phyloP scores from a whole-genome alignment of 1,140 invertebrate genomes.

The Antheraea pernyi region DNA sequence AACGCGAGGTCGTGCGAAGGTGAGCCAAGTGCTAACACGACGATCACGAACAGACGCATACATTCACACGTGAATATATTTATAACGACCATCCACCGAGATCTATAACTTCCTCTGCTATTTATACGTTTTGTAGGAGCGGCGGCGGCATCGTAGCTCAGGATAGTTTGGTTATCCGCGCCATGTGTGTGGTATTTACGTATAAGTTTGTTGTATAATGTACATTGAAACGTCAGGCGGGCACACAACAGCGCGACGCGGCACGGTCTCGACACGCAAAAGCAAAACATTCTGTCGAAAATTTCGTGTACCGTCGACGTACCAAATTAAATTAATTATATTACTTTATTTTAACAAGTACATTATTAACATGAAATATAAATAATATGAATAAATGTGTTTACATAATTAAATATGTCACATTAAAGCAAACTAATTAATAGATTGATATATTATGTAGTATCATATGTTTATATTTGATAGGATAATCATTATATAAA shows the following conservation, averaged over 20 bases:
- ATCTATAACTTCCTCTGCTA: background rate
- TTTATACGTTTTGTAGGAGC: background rate
- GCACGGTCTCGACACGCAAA: constrained; percentile 44
- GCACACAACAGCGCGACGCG: constrained; percentile 32
- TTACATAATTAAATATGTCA: background rate
- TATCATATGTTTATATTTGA: background rate
- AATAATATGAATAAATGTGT: background rate
- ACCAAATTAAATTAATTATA: constrained; percentile 17
- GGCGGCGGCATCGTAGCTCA: constrained; percentile 21
- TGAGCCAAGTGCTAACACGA: constrained; percentile 65
- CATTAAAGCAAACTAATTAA: background rate
- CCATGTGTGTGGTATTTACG: constrained; percentile 34
- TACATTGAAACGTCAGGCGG: constrained; percentile 32
- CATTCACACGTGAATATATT: constrained; percentile 33
- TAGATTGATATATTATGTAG: background rate
- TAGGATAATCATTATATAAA: background rate
- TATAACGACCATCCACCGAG: constrained; percentile 19
- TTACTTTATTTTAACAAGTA: background rate
- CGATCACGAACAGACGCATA: constrained; percentile 48
- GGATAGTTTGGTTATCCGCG: constrained; percentile 15
- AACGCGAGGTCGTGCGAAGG: constrained; percentile 73
- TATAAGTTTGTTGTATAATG: constrained; percentile 22
- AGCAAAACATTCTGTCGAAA: constrained; percentile 60
- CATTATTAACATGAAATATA: background rate
- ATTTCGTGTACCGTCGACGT: constrained; percentile 49